phyloP scores from a whole-genome alignment of 2,113 vertebrate species.

The Leptobrachium ailaonicum region DNA sequence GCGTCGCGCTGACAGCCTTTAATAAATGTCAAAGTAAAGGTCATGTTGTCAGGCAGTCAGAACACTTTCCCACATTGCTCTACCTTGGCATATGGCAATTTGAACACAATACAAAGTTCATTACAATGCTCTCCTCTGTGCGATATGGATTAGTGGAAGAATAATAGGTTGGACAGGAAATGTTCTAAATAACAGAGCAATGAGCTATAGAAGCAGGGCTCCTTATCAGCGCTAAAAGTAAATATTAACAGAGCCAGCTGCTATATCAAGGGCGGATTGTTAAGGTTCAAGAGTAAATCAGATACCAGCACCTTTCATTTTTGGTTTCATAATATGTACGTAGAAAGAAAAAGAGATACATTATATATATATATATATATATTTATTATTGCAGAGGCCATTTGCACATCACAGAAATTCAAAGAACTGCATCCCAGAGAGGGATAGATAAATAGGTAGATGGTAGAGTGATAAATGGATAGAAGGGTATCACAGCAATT shows the following conservation, averaged over 20 bases:
- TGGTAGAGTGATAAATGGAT: too few species aligned
- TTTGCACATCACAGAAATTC: too few species aligned
- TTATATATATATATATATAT: too few species aligned
- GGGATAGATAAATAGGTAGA: too few species aligned
- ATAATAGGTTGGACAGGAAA: conserved; percentile 36
- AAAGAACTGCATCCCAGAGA: too few species aligned
- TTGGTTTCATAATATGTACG: too few species aligned
- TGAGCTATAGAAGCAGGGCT: conserved; percentile 6
- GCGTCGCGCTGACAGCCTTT: too few species aligned
- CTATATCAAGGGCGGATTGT: not conserved
- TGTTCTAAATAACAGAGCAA: conserved; percentile 26
- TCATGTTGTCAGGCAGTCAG: conserved; percentile 10
- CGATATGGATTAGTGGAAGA: conserved; percentile 5
- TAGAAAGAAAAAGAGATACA: too few species aligned
- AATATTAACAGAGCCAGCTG: conserved; percentile 44
- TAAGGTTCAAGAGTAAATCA: not conserved
- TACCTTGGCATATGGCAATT: conserved; percentile 5
- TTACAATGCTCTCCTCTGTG: conserved; percentile 32
- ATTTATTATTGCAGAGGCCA: too few species aligned
- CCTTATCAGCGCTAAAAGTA: conserved; percentile 36
- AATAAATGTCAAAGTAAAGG: conserved; percentile 18
- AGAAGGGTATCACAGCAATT: too few species aligned
- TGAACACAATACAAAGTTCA: conserved; percentile 20
- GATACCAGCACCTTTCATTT: too few species aligned
- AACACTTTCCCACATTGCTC: conserved; percentile 27